Evolutionary conservation across 2,113 vertebrate genomes (phyloP).

Genomic region (Hemicordylus capensis): DNA sequence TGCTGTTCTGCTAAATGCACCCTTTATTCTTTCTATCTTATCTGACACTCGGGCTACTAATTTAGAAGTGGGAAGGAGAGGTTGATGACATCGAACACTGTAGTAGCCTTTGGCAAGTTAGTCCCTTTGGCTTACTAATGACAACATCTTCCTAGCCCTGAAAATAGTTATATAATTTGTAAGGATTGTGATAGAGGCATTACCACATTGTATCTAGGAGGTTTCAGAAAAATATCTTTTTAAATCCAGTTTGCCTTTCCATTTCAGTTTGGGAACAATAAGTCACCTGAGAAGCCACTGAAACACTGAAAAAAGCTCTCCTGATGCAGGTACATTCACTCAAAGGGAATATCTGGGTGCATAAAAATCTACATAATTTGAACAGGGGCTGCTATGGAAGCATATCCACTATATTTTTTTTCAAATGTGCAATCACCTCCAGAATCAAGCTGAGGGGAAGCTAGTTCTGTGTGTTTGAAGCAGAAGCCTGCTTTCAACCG

Average conservation of each 20-base stretch:
- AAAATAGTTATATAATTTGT: no score
- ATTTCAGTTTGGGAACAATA: slow-evolving; percentile 3
- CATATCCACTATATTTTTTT: no score
- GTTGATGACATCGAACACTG: no score
- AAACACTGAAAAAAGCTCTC: not conserved
- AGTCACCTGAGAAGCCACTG: not conserved
- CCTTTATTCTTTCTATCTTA: not conserved
- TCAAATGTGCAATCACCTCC: not conserved
- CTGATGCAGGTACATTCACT: slow-evolving; percentile 21
- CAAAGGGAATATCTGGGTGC: not conserved
- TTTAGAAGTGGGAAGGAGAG: no score
- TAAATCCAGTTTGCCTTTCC: not conserved
- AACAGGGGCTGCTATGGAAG: not conserved
- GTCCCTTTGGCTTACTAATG: no score
- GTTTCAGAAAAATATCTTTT: not conserved
- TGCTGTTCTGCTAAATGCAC: not conserved
- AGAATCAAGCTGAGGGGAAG: not conserved
- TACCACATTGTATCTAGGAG: not conserved
- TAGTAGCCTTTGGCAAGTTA: no score
- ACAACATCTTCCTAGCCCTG: no score
- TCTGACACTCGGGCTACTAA: no score
- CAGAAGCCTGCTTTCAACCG: no score
- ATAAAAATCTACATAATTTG: not conserved
- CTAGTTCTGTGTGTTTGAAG: not conserved
- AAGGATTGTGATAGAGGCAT: no score